Base-by-base conservation (phyloP, 1,140 invertebrate species). In the Drosophila tropicalis region DNA sequence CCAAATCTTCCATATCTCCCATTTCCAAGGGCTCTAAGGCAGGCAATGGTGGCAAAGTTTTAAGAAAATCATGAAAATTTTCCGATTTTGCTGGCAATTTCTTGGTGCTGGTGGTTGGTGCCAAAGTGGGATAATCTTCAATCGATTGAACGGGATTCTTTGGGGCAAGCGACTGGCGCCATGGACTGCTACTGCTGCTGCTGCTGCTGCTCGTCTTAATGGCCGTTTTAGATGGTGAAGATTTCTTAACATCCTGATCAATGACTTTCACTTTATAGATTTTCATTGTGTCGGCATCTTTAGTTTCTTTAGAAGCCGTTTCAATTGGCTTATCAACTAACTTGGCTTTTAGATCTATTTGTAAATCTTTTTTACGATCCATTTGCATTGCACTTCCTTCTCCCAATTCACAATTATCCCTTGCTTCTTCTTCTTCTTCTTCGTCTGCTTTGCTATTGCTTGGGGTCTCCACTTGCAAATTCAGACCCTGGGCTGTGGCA, bases 11-110 rank as follows among this genome's bases (percentile, higher is more conserved):
- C 40, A 36, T 44, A 22, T 61, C 67, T 15, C 62, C 62, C 9
- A 79, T 62, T 15, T 85, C 78, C 3, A 92, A 65, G 9, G 80
- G 80, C 67, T 91, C 90, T 5, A 92, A 60, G 0, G 85, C 64
- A 0, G 91, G 86, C 55, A 92, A 69, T 5, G 90, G 90, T 32
- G 87, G 87, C 75, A 90, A 19, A 29, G 76, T 41, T 47, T 81
- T 81, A 22, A 91, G 40, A 60, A 91, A 90, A 41, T 90, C 90
- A 44, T 91, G 79, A 29, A 91, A 89, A 19, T 66, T 66, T 25
- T 76, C 51, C n/a, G 34, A 51, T 34, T 47, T 39, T 3, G 13
- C 55, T 40, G 51, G 29, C 25, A 32, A 5, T 44, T 56, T 56
- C 19, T 56, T 32, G 4, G 13, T 29, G 9, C 0, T 47, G 7